phyloP scores from a whole-genome alignment of 2,797 vertebrate species.

The Manis crassicaudata region DNA sequence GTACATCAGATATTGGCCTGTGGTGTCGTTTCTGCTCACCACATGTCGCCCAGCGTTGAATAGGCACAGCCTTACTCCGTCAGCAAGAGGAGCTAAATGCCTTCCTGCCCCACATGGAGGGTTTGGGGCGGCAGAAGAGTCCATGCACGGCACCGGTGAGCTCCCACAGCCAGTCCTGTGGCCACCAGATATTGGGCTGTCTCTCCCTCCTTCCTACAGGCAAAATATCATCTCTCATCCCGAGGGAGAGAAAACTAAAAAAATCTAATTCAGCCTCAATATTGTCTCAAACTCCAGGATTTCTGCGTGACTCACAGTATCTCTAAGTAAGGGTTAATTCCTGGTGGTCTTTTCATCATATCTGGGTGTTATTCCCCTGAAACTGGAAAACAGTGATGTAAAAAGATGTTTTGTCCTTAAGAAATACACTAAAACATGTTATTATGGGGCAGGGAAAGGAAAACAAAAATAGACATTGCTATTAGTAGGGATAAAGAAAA shows the following conservation, averaged over 20 bases:
- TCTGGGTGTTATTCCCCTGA: not conserved
- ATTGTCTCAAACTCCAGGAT: not conserved
- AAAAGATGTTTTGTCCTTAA: not conserved
- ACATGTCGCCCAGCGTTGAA: not conserved
- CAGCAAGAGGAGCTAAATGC: not conserved
- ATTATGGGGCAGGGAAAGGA: not conserved
- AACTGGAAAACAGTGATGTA: not conserved
- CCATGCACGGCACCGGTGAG: not conserved
- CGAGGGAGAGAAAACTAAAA: not conserved
- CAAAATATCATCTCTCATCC: not conserved
- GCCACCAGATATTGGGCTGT: not conserved
- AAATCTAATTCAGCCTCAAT: not conserved
- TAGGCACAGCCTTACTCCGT: not conserved
- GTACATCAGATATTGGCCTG: not conserved
- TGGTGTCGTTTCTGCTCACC: not conserved
- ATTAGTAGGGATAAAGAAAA: not conserved
- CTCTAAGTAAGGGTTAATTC: not conserved
- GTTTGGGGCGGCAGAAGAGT: not conserved
- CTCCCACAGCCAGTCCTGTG: not conserved
- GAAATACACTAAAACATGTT: not conserved
- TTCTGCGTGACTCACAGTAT: not conserved
- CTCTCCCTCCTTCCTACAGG: not conserved
- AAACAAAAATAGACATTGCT: not conserved
- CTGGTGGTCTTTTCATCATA: not conserved
- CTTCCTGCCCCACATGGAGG: not conserved